These are phyloP conservation scores for Oryzias dopingdopingensis DNA, from an alignment of 2,797 vertebrate genomes.

Conservation along the genomic window DNA sequence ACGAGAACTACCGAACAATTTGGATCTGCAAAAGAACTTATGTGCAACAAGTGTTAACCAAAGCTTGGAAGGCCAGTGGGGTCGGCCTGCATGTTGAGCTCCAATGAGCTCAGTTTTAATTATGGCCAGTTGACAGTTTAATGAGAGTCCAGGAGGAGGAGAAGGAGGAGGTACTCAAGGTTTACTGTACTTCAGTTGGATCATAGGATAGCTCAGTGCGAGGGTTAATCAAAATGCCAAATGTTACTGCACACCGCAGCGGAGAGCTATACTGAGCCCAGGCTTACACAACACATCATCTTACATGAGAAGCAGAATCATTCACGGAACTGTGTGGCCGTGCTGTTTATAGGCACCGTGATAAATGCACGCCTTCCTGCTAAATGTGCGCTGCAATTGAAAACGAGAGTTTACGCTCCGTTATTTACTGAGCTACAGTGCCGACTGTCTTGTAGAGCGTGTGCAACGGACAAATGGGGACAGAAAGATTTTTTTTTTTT, in stretches of 20 bases:
- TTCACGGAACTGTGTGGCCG: slow-evolving; percentile 29
- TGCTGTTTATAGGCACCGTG: slow-evolving; percentile 15
- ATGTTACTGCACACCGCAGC: slow-evolving; percentile 45
- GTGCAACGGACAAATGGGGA: slow-evolving; percentile 13
- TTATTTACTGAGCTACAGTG: neutral
- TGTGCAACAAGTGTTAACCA: slow-evolving; percentile 1
- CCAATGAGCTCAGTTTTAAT: slow-evolving; percentile 60
- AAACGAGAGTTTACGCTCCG: neutral
- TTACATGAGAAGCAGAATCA: slow-evolving; percentile 34
- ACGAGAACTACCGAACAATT: neutral
- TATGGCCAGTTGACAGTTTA: slow-evolving; percentile 77
- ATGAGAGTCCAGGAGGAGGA: slow-evolving; percentile 36
- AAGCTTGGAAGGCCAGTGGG: slow-evolving; percentile 1
- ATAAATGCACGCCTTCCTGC: slow-evolving; percentile 5
- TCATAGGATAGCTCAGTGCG: slow-evolving; percentile 16
- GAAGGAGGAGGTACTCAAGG: slow-evolving; percentile 8
- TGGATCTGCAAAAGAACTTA: neutral
- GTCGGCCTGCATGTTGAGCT: slow-evolving; percentile 11
- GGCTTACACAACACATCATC: slow-evolving; percentile 32
- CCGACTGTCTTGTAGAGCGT: slow-evolving; percentile 8
- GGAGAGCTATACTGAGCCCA: slow-evolving; percentile 40
- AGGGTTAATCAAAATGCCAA: slow-evolving; percentile 69
- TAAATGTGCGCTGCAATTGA: neutral
- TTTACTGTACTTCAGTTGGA: neutral
- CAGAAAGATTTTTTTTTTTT: slow-evolving; percentile 20